These are phyloP conservation scores for Rotaria magnacalcarata DNA, from an alignment of 2,888 invertebrate genomes.

Conservation along the genomic window DNA sequence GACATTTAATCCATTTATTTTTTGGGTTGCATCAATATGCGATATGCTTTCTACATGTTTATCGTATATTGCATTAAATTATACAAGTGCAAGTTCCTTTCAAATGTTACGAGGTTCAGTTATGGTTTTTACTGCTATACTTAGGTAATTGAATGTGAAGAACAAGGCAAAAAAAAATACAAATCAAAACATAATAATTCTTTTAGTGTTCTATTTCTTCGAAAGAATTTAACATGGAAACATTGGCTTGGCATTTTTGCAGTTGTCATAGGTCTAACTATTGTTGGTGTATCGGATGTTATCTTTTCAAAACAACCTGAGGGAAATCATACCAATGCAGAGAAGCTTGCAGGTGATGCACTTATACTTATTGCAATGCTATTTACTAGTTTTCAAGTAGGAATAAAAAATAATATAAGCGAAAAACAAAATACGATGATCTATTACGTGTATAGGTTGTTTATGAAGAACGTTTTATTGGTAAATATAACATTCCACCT, in stretches of 20 bases:
- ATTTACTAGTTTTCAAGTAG: constrained; percentile 77
- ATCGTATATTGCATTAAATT: constrained; percentile 81
- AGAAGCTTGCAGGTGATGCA: constrained; percentile 60
- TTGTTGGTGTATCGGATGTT: constrained; percentile 57
- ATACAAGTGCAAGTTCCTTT: constrained; percentile 87
- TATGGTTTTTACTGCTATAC: neutral
- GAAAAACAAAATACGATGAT: too few species aligned
- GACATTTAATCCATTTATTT: constrained; percentile 73
- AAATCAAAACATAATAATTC: too few species aligned
- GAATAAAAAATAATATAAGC: too few species aligned
- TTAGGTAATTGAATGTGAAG: neutral
- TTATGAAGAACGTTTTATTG: constrained; percentile 83
- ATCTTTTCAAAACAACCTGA: constrained; percentile 49
- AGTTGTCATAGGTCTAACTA: constrained; percentile 57
- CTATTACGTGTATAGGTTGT: constrained; percentile 73
- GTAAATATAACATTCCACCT: constrained; percentile 77
- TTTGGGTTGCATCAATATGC: constrained; percentile 79
- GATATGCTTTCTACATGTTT: constrained; percentile 82
- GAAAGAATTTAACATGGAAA: neutral
- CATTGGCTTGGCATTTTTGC: constrained; percentile 59
- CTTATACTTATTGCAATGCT: constrained; percentile 68
- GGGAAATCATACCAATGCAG: too few species aligned
- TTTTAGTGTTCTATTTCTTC: neutral
- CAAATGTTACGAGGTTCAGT: constrained; percentile 81
- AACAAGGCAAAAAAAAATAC: too few species aligned